Conservation (phyloP, 2,888 invertebrate genomes). For the Heliothis peltigera region DNA sequence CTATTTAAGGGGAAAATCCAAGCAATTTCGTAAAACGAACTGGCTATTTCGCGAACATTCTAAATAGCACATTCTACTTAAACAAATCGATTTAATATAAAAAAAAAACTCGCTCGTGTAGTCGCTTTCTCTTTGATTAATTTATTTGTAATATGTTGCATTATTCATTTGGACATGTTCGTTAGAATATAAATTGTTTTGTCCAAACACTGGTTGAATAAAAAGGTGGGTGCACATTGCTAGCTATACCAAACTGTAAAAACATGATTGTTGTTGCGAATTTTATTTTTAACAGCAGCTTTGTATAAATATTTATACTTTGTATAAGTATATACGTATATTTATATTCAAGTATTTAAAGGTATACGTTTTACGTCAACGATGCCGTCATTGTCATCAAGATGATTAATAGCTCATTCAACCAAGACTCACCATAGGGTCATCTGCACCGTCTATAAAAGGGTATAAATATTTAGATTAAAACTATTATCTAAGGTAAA, state of each 20-base stretch:
- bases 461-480: too few relatives aligned
- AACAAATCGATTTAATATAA: slow-evolving; percentile 44
- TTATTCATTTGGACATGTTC: slow-evolving; percentile 62
- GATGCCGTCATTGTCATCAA: too few relatives aligned
- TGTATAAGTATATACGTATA: too few relatives aligned
- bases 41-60: slow-evolving; percentile 11
- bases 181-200: slow-evolving; percentile 64
- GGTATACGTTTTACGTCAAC: too few relatives aligned
- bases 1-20: not conserved
- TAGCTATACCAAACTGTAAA: slow-evolving; percentile 7
- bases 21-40: not conserved
- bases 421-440: too few relatives aligned
- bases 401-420: too few relatives aligned
- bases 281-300: too few relatives aligned
- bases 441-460: too few relatives aligned
- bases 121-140: slow-evolving; percentile 52
- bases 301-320: too few relatives aligned
- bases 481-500: too few relatives aligned
- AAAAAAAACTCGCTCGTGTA: slow-evolving; percentile 49
- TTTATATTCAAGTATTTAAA: too few relatives aligned
- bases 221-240: slow-evolving; percentile 14
- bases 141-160: slow-evolving; percentile 60
- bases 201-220: slow-evolving; percentile 44
- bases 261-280: too few relatives aligned
- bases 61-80: slow-evolving; percentile 41